Conservation (phyloP, 2,888 invertebrate species). For the Acanthococcus lagerstroemiae region DNA sequence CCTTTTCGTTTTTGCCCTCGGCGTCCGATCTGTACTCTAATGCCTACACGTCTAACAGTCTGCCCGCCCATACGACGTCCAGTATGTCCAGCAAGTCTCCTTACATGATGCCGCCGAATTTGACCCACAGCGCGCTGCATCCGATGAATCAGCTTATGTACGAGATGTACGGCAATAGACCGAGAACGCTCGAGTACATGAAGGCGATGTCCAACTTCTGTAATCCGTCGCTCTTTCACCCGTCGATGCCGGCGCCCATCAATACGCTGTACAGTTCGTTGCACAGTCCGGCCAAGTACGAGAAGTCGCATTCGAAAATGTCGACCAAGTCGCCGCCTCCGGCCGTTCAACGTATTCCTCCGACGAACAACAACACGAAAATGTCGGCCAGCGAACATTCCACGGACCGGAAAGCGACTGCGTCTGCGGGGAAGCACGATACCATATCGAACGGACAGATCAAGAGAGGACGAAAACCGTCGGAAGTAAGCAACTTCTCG, state of each 20-base stretch:
- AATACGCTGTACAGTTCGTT: neutral
- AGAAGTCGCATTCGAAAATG: neutral
- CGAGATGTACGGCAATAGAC: neutral
- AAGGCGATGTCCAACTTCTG: neutral
- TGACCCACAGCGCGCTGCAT: neutral
- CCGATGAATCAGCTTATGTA: neutral
- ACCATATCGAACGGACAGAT: conserved; percentile 5
- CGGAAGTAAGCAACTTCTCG: conserved; percentile 9
- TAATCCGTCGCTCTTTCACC: neutral
- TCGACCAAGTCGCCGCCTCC: neutral
- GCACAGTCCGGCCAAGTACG: neutral
- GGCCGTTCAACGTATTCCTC: conserved; percentile 7
- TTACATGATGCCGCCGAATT: neutral
- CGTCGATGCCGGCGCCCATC: neutral
- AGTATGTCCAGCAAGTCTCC: neutral
- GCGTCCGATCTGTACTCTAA: neutral
- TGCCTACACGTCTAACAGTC: neutral
- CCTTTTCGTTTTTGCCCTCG: neutral
- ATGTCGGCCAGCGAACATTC: neutral
- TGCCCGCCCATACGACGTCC: neutral
- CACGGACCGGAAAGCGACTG: neutral
- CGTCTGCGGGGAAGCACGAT: neutral
- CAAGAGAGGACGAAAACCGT: conserved; percentile 1
- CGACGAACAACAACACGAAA: neutral
- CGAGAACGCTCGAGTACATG: neutral